phyloP scores from a whole-genome alignment of 2,888 invertebrate genomes.

The Eilema sororculum region DNA sequence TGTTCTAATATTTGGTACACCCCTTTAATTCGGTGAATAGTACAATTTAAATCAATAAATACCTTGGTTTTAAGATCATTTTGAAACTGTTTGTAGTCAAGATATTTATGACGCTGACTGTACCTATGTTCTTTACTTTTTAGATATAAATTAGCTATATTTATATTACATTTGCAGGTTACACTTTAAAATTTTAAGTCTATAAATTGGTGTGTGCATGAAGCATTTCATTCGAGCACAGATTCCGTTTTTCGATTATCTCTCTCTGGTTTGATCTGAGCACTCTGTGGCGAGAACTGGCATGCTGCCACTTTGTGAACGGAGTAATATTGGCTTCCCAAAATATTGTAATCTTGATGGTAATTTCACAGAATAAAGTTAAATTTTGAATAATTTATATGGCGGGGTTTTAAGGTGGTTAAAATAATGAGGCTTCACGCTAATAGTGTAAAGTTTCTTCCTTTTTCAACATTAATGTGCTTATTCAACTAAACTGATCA shows the following conservation, averaged over 20 bases:
- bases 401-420: neutral
- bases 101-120: too few relatives aligned
- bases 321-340: conserved; percentile 27
- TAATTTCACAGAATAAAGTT: conserved; percentile 28
- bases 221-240: conserved; percentile 33
- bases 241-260: conserved; percentile 48
- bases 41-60: too few relatives aligned
- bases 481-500: too few relatives aligned
- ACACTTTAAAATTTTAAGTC: neutral
- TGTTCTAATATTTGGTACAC: too few relatives aligned
- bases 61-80: too few relatives aligned
- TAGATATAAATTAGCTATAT: too few relatives aligned
- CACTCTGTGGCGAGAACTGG: conserved; percentile 30
- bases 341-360: conserved; percentile 26
- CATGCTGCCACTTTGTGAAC: conserved; percentile 41
- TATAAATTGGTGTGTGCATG: neutral
- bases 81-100: too few relatives aligned
- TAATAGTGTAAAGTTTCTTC: neutral
- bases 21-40: too few relatives aligned
- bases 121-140: too few relatives aligned
- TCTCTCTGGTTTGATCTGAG: conserved; percentile 34
- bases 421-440: neutral
- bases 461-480: neutral
- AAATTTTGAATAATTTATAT: neutral
- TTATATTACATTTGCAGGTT: neutral